phyloP scores from a whole-genome alignment of 2,797 vertebrate genomes.

The Passerculus sandwichensis region DNA sequence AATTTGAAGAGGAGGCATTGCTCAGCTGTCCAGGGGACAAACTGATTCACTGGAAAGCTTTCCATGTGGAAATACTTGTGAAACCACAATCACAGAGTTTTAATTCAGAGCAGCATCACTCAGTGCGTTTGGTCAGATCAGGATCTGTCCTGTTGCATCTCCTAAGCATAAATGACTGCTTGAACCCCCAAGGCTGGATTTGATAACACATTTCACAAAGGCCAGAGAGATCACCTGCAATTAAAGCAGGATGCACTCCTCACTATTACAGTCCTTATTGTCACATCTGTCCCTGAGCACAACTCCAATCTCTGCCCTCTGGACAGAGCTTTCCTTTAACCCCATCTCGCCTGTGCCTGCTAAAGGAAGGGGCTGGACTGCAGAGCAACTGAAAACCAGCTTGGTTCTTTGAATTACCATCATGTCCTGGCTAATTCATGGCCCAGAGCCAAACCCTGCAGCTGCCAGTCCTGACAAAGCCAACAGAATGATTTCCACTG shows the following conservation, averaged over 20 bases:
- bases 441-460: background rate
- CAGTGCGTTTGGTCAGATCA: background rate
- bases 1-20: background rate
- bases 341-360: background rate
- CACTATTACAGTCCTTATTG: background rate
- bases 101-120: background rate
- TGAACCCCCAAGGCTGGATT: background rate
- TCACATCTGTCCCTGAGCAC: background rate
- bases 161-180: background rate
- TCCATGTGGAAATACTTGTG: background rate
- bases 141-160: background rate
- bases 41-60: conserved; percentile 1
- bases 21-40: background rate
- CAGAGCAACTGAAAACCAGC: background rate
- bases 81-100: background rate
- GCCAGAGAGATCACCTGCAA: background rate
- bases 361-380: background rate
- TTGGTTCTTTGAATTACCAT: background rate
- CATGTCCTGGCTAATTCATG: background rate
- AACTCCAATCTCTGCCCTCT: background rate
- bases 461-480: background rate
- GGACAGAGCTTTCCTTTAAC: background rate
- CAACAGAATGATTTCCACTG: background rate
- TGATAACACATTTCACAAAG: background rate
- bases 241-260: background rate